A percentile compares a stretch with the other conserved stretches of the same genome.
These are phyloP conservation scores for Myotis brandtii DNA, from an alignment of 2,113 vertebrate species.

Conservation along the genomic window DNA sequence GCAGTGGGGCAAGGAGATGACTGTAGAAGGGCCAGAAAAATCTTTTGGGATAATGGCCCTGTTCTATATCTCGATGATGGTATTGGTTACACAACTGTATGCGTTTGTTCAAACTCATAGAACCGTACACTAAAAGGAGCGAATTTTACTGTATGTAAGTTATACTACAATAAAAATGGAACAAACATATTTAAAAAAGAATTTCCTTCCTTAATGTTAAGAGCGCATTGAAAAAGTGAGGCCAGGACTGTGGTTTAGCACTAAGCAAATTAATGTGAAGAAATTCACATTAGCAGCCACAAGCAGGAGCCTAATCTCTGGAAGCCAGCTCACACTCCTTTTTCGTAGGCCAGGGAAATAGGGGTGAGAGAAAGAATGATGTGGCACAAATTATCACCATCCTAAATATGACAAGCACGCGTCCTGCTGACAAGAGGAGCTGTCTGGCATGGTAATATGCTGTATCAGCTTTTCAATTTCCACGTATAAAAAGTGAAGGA, in stretches of 20 bases:
- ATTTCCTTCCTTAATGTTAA: not conserved
- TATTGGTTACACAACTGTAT: not conserved
- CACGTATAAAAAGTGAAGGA: not conserved
- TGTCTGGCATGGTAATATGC: not conserved
- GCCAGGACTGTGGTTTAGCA: not conserved
- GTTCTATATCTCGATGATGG: not conserved
- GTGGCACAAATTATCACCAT: constrained; percentile 55
- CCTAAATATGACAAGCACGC: not conserved
- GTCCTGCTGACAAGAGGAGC: not conserved
- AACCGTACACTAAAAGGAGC: not conserved
- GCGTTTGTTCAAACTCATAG: not conserved
- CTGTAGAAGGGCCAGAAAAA: not conserved
- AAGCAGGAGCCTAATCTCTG: not conserved
- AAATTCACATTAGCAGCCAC: not conserved
- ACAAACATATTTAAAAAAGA: not conserved
- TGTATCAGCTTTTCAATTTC: constrained; percentile 54
- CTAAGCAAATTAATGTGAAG: not conserved
- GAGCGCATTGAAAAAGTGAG: not conserved
- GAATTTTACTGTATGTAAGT: not conserved
- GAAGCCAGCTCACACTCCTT: not conserved
- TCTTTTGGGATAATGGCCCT: not conserved
- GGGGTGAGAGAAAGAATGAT: not conserved
- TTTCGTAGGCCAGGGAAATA: constrained; percentile 1
- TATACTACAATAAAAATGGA: not conserved
- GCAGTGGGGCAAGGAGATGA: not conserved